Base-by-base conservation (phyloP, 2,113 vertebrate species). In the Anolis sagrei region DNA sequence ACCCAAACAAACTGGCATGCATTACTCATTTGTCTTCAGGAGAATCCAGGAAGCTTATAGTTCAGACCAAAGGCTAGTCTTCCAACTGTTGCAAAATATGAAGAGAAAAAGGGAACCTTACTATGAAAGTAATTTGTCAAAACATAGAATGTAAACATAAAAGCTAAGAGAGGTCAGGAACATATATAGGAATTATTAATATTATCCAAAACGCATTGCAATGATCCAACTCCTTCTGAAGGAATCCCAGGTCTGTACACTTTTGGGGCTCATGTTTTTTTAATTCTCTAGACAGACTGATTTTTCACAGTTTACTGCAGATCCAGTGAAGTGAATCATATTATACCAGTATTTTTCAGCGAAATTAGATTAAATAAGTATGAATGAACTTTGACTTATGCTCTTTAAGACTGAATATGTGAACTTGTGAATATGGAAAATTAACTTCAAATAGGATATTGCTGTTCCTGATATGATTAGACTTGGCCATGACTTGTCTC, bases 301-400 rank as follows among this genome's bases (percentile, higher is more conserved):
- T 69, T 84, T 84, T 68, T n/a, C n/a, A 84, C n/a, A 36, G n/a
- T 32, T 84, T 27, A 11, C 54, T 64, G 7, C 32, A 77, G 5
- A 36, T 9, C 32, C 5, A 69, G 23, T 36, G 48, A 77, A 11
- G n/a, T 77, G 61, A n/a, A 66, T 81, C 62, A 32, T 75, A 66
- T 76, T 34, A 76, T 84, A 76, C 29, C 39, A 64, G 11, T 76
- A 39, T 39, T 76, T 6, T 76, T 49, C 44, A 64, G 27, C 44
- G 66, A 84, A 83, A 66, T 84, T 29, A 27, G 21, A 76, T 84
- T 68, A 69, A 68, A 84, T 51, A 62, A 77, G 44, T 21, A 49
- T 19, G 44, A 69, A 54, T 54, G 21, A 69, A 54, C 23, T 34
- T 69, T 69, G 68, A 81, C 66, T 66, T 34, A 68, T 84, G n/a